Evolutionary conservation across 2,888 invertebrate species (phyloP).

Genomic region (Oligia fasciuncula): DNA sequence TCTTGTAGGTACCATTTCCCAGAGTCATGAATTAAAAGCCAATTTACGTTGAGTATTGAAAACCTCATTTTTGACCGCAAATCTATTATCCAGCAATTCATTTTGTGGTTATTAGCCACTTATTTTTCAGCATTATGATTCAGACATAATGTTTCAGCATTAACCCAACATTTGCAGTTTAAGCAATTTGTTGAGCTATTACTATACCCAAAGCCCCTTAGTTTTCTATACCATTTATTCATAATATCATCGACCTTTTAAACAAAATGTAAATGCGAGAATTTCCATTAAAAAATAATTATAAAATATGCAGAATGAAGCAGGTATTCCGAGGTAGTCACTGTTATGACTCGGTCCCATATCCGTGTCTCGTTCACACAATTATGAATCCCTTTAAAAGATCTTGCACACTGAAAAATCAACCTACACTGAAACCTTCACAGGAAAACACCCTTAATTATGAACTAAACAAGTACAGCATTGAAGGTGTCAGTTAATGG

Average conservation of each 20-base stretch:
- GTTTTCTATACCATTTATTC: background rate
- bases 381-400: background rate
- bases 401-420: conserved; percentile 6
- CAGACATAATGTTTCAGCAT: background rate
- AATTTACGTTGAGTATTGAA: background rate
- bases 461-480: background rate
- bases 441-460: background rate
- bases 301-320: conserved; percentile 12
- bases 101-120: background rate
- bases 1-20: background rate
- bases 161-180: background rate
- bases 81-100: background rate
- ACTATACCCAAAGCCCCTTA: background rate
- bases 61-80: background rate
- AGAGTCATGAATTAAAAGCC: background rate
- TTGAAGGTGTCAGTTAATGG: background rate
- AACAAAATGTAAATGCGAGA: background rate
- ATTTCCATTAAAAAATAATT: conserved; percentile 1
- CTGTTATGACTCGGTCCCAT: conserved; percentile 2
- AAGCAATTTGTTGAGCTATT: background rate
- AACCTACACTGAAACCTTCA: conserved; percentile 7
- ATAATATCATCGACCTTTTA: background rate
- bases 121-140: too few relatives aligned
- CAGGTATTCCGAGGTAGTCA: conserved; percentile 16
- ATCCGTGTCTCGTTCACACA: conserved; percentile 4